Base-by-base conservation (phyloP, 2,113 vertebrate genomes). In the Phainopepla nitens region DNA sequence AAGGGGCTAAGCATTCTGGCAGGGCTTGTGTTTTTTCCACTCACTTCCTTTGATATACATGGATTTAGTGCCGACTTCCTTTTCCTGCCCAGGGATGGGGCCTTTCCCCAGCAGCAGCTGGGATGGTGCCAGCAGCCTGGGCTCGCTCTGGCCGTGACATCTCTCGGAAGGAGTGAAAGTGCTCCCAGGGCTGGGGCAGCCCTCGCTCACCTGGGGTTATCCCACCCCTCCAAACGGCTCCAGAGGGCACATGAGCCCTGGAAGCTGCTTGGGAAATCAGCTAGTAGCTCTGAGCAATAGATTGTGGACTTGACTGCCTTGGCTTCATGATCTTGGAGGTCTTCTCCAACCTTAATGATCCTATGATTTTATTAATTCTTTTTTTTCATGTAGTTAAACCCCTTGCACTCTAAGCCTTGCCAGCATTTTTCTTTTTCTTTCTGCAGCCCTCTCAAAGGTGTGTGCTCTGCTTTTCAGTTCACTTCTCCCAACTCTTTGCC, bases 1-100 rank as follows among this genome's bases (percentile, higher is more conserved):
- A 78, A 14, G 9, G 65, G 62, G 51, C 75, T 81, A 71, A 92
- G 88, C 72, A 68, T 96, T 97, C 97, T 95, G 97, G 97, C 96
- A 97, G 93, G 85, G 39, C 94, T 97, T 98, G 96, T 98, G 98
- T 97, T 98, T 97, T 98, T 98, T 98, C 97, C 97, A 97, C 98
- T 98, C 87, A 96, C 98, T 99, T 99, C 98, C 99, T 98, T 98
- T 98, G 98, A 98, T 98, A 98, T 97, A 87, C 97, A 97, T 97
- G 98, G 98, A 98, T 98, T 97, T 98, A 97, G 97, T 98, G 97
- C 98, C 93, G 98, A 98, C 98, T 99, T 99, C 99, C 99, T 97
- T 98, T 99, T 99, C 99, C 99, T 99, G 98, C 98, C 96, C 92
- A 87, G 95, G 73, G 93, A 51, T 82, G 97, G 97, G 97, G 98